Evolutionary conservation across 2,797 vertebrate genomes (phyloP).

Genomic region (Melanogrammus aeglefinus): DNA sequence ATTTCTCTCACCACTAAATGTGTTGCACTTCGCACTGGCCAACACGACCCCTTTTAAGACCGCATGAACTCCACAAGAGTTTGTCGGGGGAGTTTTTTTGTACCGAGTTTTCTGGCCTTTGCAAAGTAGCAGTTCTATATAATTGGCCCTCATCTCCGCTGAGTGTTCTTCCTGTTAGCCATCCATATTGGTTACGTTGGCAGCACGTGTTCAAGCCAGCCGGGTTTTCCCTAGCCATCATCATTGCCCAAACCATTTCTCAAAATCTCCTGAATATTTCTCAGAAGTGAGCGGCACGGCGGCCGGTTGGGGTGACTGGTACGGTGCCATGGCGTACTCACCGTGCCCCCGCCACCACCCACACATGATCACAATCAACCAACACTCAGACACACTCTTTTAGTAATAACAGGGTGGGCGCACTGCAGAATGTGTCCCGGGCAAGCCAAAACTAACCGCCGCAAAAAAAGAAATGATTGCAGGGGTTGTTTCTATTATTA

Average conservation of each 20-base stretch:
- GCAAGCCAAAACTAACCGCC: slow-evolving; percentile 66
- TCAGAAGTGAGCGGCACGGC: slow-evolving; percentile 30
- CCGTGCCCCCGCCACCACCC: slow-evolving; percentile 44
- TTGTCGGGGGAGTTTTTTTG: background rate
- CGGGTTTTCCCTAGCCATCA: background rate
- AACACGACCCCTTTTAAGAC: background rate
- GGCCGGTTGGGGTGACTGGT: slow-evolving; percentile 32
- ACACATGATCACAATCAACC: slow-evolving; percentile 24
- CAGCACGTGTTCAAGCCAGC: slow-evolving; percentile 21
- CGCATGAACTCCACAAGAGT: slow-evolving; percentile 2
- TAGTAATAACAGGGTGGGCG: slow-evolving; percentile 74
- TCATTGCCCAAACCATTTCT: background rate
- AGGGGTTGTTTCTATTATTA: background rate
- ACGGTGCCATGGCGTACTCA: slow-evolving; percentile 39
- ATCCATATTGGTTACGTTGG: slow-evolving; percentile 28
- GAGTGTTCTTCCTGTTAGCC: slow-evolving; percentile 22
- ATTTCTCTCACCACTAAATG: background rate
- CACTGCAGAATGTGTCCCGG: slow-evolving; percentile 69
- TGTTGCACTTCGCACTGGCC: background rate
- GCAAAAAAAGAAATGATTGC: slow-evolving; percentile 20
- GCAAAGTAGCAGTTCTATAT: background rate
- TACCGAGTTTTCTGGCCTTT: background rate
- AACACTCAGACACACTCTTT: slow-evolving; percentile 27
- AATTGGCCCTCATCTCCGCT: slow-evolving; percentile 14
- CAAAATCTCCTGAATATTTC: background rate